Base-by-base conservation (phyloP, 2,888 invertebrate genomes). In the Dolichomitus sp. region DNA sequence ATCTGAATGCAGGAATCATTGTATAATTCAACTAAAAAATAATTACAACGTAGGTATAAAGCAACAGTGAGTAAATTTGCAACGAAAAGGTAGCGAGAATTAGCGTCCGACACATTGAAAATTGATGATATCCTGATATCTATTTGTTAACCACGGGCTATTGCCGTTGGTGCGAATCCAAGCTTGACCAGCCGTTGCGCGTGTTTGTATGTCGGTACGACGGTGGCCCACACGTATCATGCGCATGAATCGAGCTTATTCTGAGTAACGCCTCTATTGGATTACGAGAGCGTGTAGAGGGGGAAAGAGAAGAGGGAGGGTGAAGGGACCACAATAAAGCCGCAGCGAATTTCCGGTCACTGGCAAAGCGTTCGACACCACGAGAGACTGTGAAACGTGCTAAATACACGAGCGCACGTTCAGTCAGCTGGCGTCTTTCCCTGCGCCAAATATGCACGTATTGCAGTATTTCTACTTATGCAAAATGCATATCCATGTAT, bases 121-220 rank as follows among this genome's bases (percentile, higher is more conserved):
- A 83, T 83, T 80, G 80, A 80, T 80, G 80, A 83, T 80, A 83
- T 83, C 83, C 80, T 83, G 80, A 83, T 83, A 83, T 80, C 75
- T 75, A 83, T 83, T 83, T 83, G 80, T 80, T 80, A 83, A 80
- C 83, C 83, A 57, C 75, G 73, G 48, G 59, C 68, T 57, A 37
- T 76, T 66, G 70, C 33, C 61, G 48, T 40, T 76, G 70, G 42
- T 65, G 75, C 66, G 78, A 78, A 52, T 65, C 76, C 50, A 73
- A 73, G 63, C 72, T 52, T 50, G 72, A n/a, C 40, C 63, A 33
- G 6, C 30, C 59, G 66, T 40, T 61, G 42, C 30, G 23, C 14
- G 19, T 50, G 33, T 74, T 54, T 72, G 54, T 54, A 33, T 23
- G 50, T 69, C 69, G 45, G 40, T 77, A 33, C 61, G 45, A 78